Evolutionary conservation across 2,888 invertebrate genomes (phyloP), one percentile per base, ranked within the genome.

Genomic region (Margaritifera margaritifera): DNA sequence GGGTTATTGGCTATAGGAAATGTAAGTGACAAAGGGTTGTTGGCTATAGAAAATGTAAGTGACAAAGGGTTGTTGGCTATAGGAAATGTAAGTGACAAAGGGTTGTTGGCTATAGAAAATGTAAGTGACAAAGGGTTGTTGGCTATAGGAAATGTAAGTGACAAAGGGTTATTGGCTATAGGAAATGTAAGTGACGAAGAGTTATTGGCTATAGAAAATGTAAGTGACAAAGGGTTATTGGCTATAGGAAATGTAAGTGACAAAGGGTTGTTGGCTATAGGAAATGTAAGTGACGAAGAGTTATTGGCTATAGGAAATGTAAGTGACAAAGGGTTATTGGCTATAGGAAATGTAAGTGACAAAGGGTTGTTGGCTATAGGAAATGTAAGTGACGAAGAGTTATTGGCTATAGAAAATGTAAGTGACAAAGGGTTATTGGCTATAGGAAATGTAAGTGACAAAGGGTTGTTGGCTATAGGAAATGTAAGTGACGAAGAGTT

Each of bases 241-340:
- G 99, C 99, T n/a, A 96, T 99, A 89, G 99, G 99, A 89, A n/a
- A n/a, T n/a, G n/a, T n/a, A n/a, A n/a, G n/a, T 90, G 99, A 99
- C 90, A 97, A 97, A 91, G 99, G 99, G 65, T 92, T 99, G 68
- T 91, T 99, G 69, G 99, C 99, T n/a, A 96, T 99, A 89, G 99
- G 99, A 89, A n/a, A n/a, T n/a, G n/a, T n/a, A n/a, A n/a, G n/a
- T 90, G 99, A 99, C 90, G 97, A 97, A 91, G 99, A 99, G 65
- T 92, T 99, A 69, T 91, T 99, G 69, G 99, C 99, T n/a, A 96
- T 99, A 89, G 99, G 99, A 89, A n/a, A n/a, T n/a, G n/a, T n/a
- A n/a, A n/a, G n/a, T 90, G 99, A 99, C 90, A 97, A 97, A 91
- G 99, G 99, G 65, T 92, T 99, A 69, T 91, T 99, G 69, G 99